Percentiles rank a stretch among this genome's conserved stretches.
Evolutionary conservation across 2,113 vertebrate genomes (phyloP).

Genomic region (Campylorhamphus procurvoides): DNA sequence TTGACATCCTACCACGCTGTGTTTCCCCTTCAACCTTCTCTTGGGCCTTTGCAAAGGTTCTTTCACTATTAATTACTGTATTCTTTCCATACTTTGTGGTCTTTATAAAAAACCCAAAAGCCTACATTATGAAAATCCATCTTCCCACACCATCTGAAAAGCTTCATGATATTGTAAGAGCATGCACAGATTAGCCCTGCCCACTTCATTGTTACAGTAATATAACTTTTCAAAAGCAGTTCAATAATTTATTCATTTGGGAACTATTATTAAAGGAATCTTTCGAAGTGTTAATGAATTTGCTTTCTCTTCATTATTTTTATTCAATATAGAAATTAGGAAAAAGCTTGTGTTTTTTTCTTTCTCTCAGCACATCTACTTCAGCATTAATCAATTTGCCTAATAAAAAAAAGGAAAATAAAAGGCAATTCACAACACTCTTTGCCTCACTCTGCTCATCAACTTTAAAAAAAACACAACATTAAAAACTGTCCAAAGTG

Average conservation of each 20-base stretch:
- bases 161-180: neutral
- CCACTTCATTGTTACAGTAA: neutral
- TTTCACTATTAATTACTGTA: neutral
- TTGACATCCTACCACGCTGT: neutral
- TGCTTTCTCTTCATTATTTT: slow-evolving; percentile 27
- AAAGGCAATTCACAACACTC: slow-evolving; percentile 5
- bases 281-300: neutral
- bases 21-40: neutral
- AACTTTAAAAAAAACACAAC: neutral
- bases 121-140: neutral
- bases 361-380: neutral
- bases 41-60: neutral
- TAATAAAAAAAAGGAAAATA: neutral
- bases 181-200: neutral
- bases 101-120: neutral
- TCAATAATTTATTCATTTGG: slow-evolving; percentile 1
- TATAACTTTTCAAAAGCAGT: neutral
- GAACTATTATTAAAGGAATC: neutral
- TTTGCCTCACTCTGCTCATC: neutral
- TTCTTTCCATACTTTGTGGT: neutral
- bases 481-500: neutral
- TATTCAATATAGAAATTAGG: neutral
- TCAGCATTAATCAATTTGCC: neutral
- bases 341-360: neutral
- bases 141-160: neutral